These are phyloP conservation scores for Xenus cinereus DNA, from an alignment of 2,113 vertebrate species.

Conservation along the genomic window DNA sequence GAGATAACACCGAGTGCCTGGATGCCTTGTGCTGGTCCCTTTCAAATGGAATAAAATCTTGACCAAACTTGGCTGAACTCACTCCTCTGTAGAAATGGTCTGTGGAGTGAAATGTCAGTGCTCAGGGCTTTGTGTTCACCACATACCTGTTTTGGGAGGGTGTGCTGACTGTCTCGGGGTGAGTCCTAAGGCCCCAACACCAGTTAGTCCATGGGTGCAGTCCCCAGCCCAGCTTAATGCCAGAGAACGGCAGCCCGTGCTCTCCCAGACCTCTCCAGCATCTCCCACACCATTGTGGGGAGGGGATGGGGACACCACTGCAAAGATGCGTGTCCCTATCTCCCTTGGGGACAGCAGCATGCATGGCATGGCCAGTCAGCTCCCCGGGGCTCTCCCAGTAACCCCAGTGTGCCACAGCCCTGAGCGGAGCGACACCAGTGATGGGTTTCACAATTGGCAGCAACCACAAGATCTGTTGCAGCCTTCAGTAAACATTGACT, in stretches of 20 bases:
- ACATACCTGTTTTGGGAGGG: fast-evolving
- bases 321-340: not conserved
- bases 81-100: not conserved
- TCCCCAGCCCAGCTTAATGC: not conserved
- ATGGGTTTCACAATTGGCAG: not conserved
- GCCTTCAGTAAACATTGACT: not conserved
- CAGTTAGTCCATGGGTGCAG: not conserved
- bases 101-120: fast-evolving
- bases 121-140: not conserved
- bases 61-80: not conserved
- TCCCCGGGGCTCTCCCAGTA: not conserved
- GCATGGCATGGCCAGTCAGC: fast-evolving
- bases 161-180: not conserved
- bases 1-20: not conserved
- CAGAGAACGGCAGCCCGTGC: not conserved
- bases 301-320: not conserved
- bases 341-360: not conserved
- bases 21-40: not conserved
- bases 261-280: not conserved
- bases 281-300: fast-evolving
- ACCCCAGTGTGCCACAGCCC: not conserved
- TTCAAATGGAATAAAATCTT: constrained; percentile 37
- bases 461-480: not conserved
- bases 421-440: fast-evolving
- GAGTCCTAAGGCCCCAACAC: fast-evolving